Percentiles rank a stretch among this genome's conserved stretches.
phyloP scores from a whole-genome alignment of 2,113 vertebrate genomes.

The Oreamnos americanus region DNA sequence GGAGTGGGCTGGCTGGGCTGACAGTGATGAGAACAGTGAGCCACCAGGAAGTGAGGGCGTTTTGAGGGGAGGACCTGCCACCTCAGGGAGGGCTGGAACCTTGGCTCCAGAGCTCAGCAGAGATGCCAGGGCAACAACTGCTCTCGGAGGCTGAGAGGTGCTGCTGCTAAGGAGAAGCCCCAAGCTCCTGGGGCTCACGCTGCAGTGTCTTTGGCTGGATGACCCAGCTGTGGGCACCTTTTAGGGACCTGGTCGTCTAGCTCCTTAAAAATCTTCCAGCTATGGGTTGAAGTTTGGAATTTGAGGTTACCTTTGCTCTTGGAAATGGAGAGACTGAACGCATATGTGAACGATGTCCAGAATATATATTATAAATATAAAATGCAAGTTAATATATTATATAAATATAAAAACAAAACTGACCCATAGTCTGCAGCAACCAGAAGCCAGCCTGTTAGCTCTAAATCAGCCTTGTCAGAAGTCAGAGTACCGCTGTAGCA shows the following conservation, averaged over 20 bases:
- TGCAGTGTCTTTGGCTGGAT: neutral
- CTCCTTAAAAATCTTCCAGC: neutral
- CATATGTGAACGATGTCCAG: neutral
- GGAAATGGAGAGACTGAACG: neutral
- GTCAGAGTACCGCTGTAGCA: neutral
- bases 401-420: neutral
- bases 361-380: neutral
- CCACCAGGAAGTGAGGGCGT: fast-evolving
- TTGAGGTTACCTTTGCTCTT: neutral
- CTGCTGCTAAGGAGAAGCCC: neutral
- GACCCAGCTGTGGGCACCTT: neutral
- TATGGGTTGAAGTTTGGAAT: neutral
- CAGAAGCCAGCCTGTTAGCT: neutral
- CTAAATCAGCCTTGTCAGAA: neutral
- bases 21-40: neutral
- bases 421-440: neutral
- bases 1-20: neutral
- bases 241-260: neutral
- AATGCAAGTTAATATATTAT: neutral
- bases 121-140: neutral
- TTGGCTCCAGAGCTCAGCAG: neutral
- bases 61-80: neutral
- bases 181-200: fast-evolving
- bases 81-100: neutral
- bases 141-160: neutral